Percentiles rank a stretch among this genome's conserved stretches.
These are phyloP conservation scores for Gisinianus flammeolus DNA, from an alignment of 2,888 invertebrate species.

Conservation along the genomic window DNA sequence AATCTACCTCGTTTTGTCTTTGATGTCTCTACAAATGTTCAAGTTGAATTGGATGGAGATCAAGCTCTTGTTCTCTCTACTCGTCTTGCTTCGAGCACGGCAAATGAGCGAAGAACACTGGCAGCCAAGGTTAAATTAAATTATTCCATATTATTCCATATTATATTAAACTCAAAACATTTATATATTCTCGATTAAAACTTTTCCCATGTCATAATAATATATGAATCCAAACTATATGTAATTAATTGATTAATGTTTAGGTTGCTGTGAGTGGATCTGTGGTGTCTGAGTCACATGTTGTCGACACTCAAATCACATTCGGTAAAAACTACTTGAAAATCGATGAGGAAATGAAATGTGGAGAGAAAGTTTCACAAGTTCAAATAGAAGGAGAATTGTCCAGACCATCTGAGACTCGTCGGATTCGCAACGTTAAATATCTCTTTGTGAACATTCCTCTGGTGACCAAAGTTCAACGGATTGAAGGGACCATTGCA, in stretches of 20 bases:
- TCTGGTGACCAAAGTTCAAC: conserved; percentile 9
- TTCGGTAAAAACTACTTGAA: not conserved
- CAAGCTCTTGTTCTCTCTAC: not conserved
- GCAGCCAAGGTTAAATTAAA: not conserved
- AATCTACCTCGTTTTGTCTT: conserved; percentile 16
- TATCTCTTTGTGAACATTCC: conserved; percentile 25
- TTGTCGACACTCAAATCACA: not conserved
- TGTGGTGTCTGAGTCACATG: not conserved
- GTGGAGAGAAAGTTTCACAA: not conserved
- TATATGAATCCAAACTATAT: not conserved
- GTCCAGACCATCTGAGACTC: not conserved
- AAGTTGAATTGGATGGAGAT: not conserved
- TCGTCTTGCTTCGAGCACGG: not conserved
- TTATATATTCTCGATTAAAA: not conserved
- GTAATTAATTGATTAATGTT: not conserved
- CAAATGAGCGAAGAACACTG: not conserved
- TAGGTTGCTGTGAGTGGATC: not conserved
- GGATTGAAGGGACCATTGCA: conserved; percentile 21
- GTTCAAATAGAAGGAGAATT: conserved; percentile 16
- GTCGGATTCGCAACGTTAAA: not conserved
- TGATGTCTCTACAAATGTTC: conserved; percentile 10
- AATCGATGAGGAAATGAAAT: not conserved
- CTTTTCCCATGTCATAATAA: not conserved
- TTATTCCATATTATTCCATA: not conserved
- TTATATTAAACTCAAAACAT: not conserved